Evolutionary conservation across 2,888 invertebrate genomes (phyloP).

Genomic region (Gordius sp.): DNA sequence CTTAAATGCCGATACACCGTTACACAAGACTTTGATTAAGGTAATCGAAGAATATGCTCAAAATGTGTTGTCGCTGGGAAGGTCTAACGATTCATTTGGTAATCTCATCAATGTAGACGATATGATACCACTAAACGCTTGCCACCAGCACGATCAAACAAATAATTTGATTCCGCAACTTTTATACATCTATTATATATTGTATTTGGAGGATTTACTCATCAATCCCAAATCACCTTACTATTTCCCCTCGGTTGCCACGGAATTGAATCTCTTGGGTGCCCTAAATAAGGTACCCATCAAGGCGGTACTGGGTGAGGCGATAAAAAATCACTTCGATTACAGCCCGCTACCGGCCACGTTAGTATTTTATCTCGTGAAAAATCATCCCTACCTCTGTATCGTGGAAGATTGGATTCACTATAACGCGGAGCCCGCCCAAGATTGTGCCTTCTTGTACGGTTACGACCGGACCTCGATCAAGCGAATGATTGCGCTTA

Average conservation of each 20-base stretch:
- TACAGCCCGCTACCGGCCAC: background rate
- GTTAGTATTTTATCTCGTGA: background rate
- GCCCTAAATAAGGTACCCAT: background rate
- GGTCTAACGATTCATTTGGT: background rate
- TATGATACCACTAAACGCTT: background rate
- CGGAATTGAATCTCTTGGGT: background rate
- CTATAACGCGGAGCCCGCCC: background rate
- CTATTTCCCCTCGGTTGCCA: background rate
- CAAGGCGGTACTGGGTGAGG: background rate
- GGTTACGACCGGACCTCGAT: background rate
- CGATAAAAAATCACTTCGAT: background rate
- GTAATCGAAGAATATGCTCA: background rate
- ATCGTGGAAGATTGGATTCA: background rate
- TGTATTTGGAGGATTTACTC: background rate
- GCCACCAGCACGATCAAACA: background rate
- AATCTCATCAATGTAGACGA: too few species aligned
- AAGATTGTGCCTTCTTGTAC: background rate
- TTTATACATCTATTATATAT: background rate
- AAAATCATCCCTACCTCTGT: constrained; percentile 1
- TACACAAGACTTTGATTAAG: background rate
- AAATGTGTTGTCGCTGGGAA: background rate
- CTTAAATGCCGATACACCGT: background rate
- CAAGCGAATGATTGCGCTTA: too few species aligned
- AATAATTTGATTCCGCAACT: background rate
- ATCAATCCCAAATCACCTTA: background rate